A percentile compares a stretch with the other conserved stretches of the same genome.
These are phyloP conservation scores for Panopea generosa DNA, from an alignment of 2,888 invertebrate genomes.

Conservation along the genomic window DNA sequence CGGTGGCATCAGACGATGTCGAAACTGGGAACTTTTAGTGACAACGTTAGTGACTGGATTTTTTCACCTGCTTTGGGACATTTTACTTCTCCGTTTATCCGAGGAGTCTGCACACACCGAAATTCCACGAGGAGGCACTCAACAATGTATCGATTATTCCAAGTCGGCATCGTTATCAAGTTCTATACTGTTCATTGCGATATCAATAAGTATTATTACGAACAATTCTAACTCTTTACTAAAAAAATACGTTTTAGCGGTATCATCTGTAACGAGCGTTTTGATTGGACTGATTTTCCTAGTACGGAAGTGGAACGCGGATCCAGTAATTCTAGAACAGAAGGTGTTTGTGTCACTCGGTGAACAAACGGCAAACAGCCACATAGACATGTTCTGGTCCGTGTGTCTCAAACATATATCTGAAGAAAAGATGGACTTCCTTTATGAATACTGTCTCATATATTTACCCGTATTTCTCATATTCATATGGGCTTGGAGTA, in stretches of 20 bases:
- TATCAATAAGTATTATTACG: slow-evolving; percentile 29
- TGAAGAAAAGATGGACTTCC: slow-evolving; percentile 12
- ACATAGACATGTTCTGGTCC: slow-evolving; percentile 54
- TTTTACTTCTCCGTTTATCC: slow-evolving; percentile 34
- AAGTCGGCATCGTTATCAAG: slow-evolving; percentile 39
- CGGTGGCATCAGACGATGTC: slow-evolving; percentile 27
- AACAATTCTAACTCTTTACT: slow-evolving; percentile 12
- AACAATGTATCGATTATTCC: slow-evolving; percentile 41
- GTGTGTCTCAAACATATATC: slow-evolving; percentile 29
- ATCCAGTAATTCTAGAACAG: slow-evolving; percentile 15
- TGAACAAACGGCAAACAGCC: background rate
- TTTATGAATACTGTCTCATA: slow-evolving; percentile 45
- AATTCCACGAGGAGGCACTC: slow-evolving; percentile 34
- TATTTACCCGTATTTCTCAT: slow-evolving; percentile 34
- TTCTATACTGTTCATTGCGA: slow-evolving; percentile 13
- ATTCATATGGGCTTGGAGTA: slow-evolving; percentile 16
- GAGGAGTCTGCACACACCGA: slow-evolving; percentile 25
- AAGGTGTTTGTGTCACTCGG: slow-evolving; percentile 34
- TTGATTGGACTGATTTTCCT: slow-evolving; percentile 22
- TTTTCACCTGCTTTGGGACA: slow-evolving; percentile 37
- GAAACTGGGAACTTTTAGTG: slow-evolving; percentile 32
- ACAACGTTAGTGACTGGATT: slow-evolving; percentile 39
- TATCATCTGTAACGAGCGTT: slow-evolving; percentile 14
- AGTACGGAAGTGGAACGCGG: background rate
- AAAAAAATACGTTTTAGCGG: slow-evolving; percentile 6